These are phyloP conservation scores for Protosalanx chinensis DNA, from an alignment of 2,797 vertebrate genomes.

Conservation along the genomic window DNA sequence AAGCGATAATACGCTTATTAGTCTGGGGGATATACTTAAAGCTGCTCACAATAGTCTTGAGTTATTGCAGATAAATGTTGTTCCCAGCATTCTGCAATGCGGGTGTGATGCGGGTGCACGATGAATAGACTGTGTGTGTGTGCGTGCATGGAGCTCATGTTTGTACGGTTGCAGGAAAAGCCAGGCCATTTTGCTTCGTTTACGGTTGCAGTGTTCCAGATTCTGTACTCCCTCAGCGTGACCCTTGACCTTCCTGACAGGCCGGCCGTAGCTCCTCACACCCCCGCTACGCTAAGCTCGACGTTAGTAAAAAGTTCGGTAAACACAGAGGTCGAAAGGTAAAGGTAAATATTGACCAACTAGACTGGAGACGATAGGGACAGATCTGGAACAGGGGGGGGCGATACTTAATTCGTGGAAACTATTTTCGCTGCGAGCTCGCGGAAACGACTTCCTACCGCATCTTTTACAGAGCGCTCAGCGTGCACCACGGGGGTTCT, in stretches of 20 bases:
- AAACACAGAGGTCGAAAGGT: constrained; percentile 72
- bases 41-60: constrained; percentile 44
- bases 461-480: constrained; percentile 21
- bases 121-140: background rate
- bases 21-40: constrained; percentile 53
- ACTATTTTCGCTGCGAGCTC: constrained; percentile 30
- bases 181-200: too few species aligned
- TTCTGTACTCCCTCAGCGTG: background rate
- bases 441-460: constrained; percentile 23
- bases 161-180: constrained; percentile 27
- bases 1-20: constrained; percentile 52
- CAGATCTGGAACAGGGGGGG: constrained; percentile 14
- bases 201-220: too few species aligned
- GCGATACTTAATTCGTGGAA: constrained; percentile 32
- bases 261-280: constrained; percentile 46
- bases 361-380: constrained; percentile 33
- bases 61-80: constrained; percentile 29
- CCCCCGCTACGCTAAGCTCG: constrained; percentile 39
- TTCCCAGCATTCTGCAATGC: constrained; percentile 26
- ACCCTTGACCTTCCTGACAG: background rate
- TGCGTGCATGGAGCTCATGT: too few species aligned
- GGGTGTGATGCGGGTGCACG: constrained; percentile 33
- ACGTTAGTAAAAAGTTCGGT: constrained; percentile 56
- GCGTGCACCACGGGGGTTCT: too few species aligned
- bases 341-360: constrained; percentile 73